Conservation (phyloP, 2,888 invertebrate species). For the Clitarchus hookeri region DNA sequence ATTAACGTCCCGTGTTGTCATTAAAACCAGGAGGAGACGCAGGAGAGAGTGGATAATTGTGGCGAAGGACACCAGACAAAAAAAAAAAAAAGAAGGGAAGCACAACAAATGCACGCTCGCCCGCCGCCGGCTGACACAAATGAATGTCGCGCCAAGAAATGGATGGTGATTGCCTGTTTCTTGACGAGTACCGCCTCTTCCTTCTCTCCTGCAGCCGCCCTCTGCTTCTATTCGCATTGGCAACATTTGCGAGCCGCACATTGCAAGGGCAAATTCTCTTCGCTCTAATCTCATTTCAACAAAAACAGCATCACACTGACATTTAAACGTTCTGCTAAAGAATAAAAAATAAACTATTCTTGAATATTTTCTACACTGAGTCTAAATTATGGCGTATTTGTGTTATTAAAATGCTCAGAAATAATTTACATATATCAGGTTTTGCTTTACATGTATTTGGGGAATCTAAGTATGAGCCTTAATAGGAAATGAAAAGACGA, state of each 20-base stretch:
- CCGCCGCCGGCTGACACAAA: neutral
- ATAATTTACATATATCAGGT: too few species aligned
- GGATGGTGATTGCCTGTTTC: conserved; percentile 8
- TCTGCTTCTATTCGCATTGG: neutral
- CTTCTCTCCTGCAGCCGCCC: neutral
- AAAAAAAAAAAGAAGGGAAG: neutral
- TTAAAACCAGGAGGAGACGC: neutral
- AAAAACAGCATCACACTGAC: neutral
- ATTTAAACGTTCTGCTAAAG: too few species aligned
- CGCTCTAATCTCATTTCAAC: neutral
- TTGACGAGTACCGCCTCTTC: neutral
- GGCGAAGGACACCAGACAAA: neutral
- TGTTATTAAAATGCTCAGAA: too few species aligned
- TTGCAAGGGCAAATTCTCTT: neutral
- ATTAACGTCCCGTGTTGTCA: neutral
- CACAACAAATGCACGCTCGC: neutral
- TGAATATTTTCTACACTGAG: too few species aligned
- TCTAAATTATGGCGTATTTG: too few species aligned
- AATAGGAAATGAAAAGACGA: too few species aligned
- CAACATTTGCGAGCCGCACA: neutral
- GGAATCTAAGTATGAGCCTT: too few species aligned
- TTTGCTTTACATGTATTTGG: too few species aligned
- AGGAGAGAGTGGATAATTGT: conserved; percentile 7
- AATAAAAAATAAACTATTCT: too few species aligned
- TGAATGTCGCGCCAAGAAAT: conserved; percentile 10